A percentile compares a stretch with the other conserved stretches of the same genome.
These are phyloP conservation scores for Megaceryle alcyon DNA, from an alignment of 2,797 vertebrate species.

Conservation along the genomic window DNA sequence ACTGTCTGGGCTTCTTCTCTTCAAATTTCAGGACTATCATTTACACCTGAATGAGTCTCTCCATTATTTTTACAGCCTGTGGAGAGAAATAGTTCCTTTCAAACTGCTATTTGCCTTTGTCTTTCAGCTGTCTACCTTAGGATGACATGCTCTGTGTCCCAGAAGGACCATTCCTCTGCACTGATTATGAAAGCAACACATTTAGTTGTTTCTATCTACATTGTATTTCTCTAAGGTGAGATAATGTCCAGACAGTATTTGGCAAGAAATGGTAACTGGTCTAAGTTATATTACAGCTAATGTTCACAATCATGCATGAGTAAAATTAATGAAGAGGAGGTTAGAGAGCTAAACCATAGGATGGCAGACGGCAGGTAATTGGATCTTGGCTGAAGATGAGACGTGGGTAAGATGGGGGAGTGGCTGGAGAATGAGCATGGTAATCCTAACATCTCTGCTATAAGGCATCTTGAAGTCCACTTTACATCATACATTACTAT, in stretches of 20 bases:
- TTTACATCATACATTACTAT: background rate
- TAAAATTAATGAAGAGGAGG: background rate
- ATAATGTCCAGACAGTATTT: background rate
- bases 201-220: background rate
- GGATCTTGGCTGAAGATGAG: background rate
- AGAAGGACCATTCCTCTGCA: background rate
- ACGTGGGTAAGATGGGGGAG: background rate
- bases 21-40: background rate
- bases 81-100: background rate
- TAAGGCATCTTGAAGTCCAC: background rate
- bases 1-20: background rate
- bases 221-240: background rate
- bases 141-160: background rate
- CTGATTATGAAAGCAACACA: background rate
- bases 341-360: background rate
- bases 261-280: background rate
- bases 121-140: background rate
- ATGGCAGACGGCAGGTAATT: background rate
- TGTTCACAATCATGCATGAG: background rate
- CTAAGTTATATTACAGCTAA: background rate
- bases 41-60: background rate
- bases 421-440: background rate
- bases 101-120: background rate
- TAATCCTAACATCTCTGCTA: background rate
- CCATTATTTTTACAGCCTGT: background rate